phyloP scores from a whole-genome alignment of 2,888 invertebrate species.

The Heteromyza rotundicornis region DNA sequence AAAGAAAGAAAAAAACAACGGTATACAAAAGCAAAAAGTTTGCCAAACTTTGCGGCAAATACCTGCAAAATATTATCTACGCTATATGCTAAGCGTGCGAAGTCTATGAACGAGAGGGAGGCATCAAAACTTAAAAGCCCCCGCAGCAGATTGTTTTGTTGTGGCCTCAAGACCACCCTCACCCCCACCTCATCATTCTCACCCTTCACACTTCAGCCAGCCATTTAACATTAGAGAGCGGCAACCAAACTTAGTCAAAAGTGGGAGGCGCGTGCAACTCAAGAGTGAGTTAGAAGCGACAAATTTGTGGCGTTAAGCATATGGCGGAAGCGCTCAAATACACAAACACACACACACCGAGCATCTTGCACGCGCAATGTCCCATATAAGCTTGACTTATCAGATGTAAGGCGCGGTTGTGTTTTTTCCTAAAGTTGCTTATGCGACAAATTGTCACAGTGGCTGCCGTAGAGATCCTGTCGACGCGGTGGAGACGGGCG shows the following conservation, averaged over 20 bases:
- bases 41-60: slow-evolving; percentile 35
- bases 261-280: too few relatives aligned
- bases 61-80: slow-evolving; percentile 28
- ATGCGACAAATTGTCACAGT: slow-evolving; percentile 31
- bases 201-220: slow-evolving; percentile 3
- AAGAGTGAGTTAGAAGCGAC: too few relatives aligned
- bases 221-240: too few relatives aligned
- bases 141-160: slow-evolving; percentile 29
- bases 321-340: background rate
- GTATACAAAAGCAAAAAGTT: slow-evolving; percentile 33
- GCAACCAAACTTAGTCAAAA: too few relatives aligned
- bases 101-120: slow-evolving; percentile 50
- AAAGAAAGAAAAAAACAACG: background rate
- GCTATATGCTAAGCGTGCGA: slow-evolving; percentile 47
- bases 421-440: slow-evolving; percentile 43
- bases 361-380: background rate
- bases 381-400: background rate
- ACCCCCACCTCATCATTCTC: background rate
- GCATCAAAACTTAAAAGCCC: slow-evolving; percentile 51
- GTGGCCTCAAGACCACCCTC: background rate
- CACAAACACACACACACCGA: too few relatives aligned
- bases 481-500: too few relatives aligned
- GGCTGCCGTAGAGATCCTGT: too few relatives aligned
- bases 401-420: background rate
- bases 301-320: background rate